Base-by-base conservation (phyloP, 1,140 invertebrate species). In the Saccostrea glomerata region DNA sequence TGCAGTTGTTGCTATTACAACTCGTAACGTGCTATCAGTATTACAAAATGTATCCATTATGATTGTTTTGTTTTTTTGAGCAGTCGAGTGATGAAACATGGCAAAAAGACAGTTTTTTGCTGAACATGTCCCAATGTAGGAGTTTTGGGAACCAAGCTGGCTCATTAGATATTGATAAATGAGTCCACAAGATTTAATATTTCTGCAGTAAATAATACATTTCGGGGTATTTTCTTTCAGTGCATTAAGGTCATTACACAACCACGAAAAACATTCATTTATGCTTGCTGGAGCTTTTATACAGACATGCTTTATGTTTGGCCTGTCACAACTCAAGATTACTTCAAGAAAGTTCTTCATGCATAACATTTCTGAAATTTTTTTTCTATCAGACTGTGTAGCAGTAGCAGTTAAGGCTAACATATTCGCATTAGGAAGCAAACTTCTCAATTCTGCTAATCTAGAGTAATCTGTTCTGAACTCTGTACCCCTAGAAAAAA, bases 171-270 rank as follows among this genome's bases (percentile, higher is more conserved):
- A 70, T 70, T 70, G 20, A 25, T 70, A 70, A 70, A 70, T 70
- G 20, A 70, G 25, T 25, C 63, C 63, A 70, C 63, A 70, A 25
- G 63, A 70, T 70, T 70, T 70, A 4, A 70, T 70, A 6, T 70
- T 70, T 63, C 55, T 85, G 84, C 84, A 85, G 63, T 63, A 85
- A 25, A 85, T 85, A 9, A 85, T 36, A 12, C 30, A 20, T 70
- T 70, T 70, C 13, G 63, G 63, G 63, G 63, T 54, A 54, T 70
- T 70, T 13, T 47, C 47, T 47, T 47, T 47, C 47, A 47, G 5
- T 47, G 9, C 47, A 47, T 47, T 47, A 47, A 47, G 47, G 47
- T 47, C 47, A 47, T 47, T 47, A 47, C 47, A 47, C 47, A 47
- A 47, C 47, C 47, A 47, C 13, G 25, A 70, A 70, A 70, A 70